Conservation (phyloP, 2,797 vertebrate genomes). For the Lerista edwardsae region DNA sequence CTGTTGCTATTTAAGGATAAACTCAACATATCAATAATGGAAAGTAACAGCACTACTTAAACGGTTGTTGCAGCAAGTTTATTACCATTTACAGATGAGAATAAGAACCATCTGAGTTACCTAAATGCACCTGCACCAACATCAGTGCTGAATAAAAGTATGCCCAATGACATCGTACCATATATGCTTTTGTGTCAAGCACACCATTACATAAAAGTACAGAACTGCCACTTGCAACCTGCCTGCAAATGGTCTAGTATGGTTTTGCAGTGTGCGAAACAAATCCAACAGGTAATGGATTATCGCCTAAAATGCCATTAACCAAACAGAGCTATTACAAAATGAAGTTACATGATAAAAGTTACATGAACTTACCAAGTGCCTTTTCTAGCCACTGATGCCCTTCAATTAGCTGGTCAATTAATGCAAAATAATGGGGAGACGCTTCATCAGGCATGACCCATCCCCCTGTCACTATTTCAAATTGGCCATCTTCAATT, state of each 20-base stretch:
- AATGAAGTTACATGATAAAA: not conserved
- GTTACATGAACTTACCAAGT: conserved; percentile 76
- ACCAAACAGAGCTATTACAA: not conserved
- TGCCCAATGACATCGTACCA: too few relatives aligned
- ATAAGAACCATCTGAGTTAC: not conserved
- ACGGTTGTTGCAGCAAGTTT: not conserved
- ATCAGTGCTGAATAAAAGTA: too few relatives aligned
- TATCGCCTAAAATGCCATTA: not conserved
- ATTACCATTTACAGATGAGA: not conserved
- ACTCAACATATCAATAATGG: not conserved
- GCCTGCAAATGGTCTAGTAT: not conserved
- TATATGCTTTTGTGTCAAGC: not conserved
- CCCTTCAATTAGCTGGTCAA: conserved; percentile 93
- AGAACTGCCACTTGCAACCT: not conserved
- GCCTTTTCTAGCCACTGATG: conserved; percentile 93
- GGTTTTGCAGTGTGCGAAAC: not conserved
- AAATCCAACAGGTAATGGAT: not conserved
- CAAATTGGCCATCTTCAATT: conserved; percentile 85
- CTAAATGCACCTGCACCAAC: too few relatives aligned
- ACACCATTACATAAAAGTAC: not conserved
- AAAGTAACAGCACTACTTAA: not conserved
- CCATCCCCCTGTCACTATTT: conserved; percentile 94
- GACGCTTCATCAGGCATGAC: conserved; percentile 94
- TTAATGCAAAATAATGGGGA: conserved; percentile 87
- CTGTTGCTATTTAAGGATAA: not conserved